These are phyloP conservation scores for Thelaira solivaga DNA, from an alignment of 2,888 invertebrate genomes.

Conservation along the genomic window DNA sequence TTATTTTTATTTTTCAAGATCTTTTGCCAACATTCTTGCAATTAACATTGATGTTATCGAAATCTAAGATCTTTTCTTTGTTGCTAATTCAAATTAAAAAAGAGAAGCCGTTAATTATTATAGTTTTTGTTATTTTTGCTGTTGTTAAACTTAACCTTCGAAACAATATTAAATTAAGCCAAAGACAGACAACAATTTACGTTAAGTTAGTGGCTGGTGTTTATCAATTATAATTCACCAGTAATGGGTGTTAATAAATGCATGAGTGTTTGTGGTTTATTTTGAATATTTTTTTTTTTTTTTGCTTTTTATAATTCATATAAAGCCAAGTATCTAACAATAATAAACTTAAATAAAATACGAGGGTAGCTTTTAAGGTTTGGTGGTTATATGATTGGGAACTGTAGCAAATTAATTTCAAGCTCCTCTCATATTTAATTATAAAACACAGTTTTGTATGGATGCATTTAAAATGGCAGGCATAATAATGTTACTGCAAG, in stretches of 20 bases:
- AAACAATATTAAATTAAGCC: constrained; percentile 42
- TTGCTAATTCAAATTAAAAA: constrained; percentile 13
- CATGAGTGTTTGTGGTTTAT: constrained; percentile 19
- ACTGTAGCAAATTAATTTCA: too few relatives aligned
- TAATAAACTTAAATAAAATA: neutral
- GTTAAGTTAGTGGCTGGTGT: constrained; percentile 4
- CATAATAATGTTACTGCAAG: too few relatives aligned
- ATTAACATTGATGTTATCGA: constrained; percentile 3
- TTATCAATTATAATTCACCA: constrained; percentile 12
- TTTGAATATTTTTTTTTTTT: neutral
- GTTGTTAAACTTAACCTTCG: constrained; percentile 43
- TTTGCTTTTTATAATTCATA: neutral
- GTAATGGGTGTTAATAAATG: constrained; percentile 1
- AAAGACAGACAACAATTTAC: constrained; percentile 9
- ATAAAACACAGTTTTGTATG: too few relatives aligned
- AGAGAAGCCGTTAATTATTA: constrained; percentile 35
- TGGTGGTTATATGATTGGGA: too few relatives aligned
- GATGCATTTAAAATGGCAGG: too few relatives aligned
- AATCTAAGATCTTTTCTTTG: constrained; percentile 44
- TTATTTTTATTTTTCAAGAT: neutral
- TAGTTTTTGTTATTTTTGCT: neutral
- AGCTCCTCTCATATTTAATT: too few relatives aligned
- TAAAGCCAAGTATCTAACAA: neutral
- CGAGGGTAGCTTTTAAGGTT: neutral
- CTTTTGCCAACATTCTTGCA: constrained; percentile 12